A percentile compares a stretch with the other conserved stretches of the same genome.
These are phyloP conservation scores for Chouioia cunea DNA, from an alignment of 2,888 invertebrate genomes.

Conservation along the genomic window DNA sequence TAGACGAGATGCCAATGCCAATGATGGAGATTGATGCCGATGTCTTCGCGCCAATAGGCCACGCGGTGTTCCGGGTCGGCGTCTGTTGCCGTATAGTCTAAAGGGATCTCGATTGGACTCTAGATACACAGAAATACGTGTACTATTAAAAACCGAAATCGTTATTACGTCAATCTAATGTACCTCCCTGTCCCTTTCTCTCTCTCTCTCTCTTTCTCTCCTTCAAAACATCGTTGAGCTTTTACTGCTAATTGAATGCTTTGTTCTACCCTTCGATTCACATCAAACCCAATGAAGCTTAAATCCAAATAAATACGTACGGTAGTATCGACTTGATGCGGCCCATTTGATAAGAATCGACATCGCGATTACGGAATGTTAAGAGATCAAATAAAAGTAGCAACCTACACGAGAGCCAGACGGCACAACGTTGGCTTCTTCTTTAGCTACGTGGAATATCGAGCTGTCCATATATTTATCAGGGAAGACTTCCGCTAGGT, in stretches of 20 bases:
- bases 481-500: slow-evolving; percentile 84
- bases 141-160: slow-evolving; percentile 1
- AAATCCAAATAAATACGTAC: too few species aligned
- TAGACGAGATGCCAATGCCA: slow-evolving; percentile 95
- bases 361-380: neutral
- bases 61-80: slow-evolving; percentile 83
- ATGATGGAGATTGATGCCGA: slow-evolving; percentile 88
- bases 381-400: neutral
- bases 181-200: too few species aligned
- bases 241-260: slow-evolving; percentile 41
- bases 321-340: too few species aligned
- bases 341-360: slow-evolving; percentile 7
- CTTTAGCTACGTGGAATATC: slow-evolving; percentile 78
- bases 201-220: too few species aligned
- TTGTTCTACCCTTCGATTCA: slow-evolving; percentile 7
- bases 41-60: slow-evolving; percentile 88
- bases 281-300: slow-evolving; percentile 18
- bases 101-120: slow-evolving; percentile 78
- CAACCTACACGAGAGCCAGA: slow-evolving; percentile 74
- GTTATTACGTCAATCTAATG: slow-evolving; percentile 32
- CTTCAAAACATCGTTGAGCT: slow-evolving; percentile 29
- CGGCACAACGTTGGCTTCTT: slow-evolving; percentile 76
- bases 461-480: slow-evolving; percentile 85
- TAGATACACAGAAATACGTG: slow-evolving; percentile 57
- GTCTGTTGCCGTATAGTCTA: slow-evolving; percentile 81